Conservation (phyloP, 2,888 invertebrate genomes). For the Masnerella sp. region DNA sequence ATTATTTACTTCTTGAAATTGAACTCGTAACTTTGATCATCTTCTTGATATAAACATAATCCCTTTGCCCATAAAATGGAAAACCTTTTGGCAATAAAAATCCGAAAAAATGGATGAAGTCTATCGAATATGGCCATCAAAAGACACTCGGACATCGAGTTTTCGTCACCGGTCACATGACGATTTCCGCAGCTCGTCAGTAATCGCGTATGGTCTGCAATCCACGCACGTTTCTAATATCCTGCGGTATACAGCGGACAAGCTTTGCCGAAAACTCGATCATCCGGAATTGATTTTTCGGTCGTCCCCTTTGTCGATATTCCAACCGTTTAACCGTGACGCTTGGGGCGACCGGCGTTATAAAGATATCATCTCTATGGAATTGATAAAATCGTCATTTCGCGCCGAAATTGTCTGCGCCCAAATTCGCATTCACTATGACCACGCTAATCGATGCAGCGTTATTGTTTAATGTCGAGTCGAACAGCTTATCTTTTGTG, state of each 20-base stretch:
- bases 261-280: constrained; percentile 54
- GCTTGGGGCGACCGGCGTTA: constrained; percentile 11
- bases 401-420: constrained; percentile 5
- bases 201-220: constrained; percentile 62
- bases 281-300: constrained; percentile 51
- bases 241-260: constrained; percentile 59
- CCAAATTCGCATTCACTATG: constrained; percentile 11
- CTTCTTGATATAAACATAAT: too few relatives aligned
- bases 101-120: too few relatives aligned
- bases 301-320: constrained; percentile 29
- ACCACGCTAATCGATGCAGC: background rate
- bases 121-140: too few relatives aligned
- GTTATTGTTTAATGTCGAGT: constrained; percentile 26
- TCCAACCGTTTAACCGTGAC: constrained; percentile 28
- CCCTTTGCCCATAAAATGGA: too few relatives aligned
- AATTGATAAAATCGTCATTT: constrained; percentile 49
- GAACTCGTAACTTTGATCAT: too few relatives aligned
- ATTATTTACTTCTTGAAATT: too few relatives aligned
- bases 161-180: constrained; percentile 33
- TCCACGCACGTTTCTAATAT: constrained; percentile 74
- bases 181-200: constrained; percentile 64
- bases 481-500: constrained; percentile 2
- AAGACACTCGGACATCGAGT: background rate
- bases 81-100: background rate
- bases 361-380: constrained; percentile 34